Base-by-base conservation (phyloP, 2,113 vertebrate genomes). In the Phrynocephalus versicolor region DNA sequence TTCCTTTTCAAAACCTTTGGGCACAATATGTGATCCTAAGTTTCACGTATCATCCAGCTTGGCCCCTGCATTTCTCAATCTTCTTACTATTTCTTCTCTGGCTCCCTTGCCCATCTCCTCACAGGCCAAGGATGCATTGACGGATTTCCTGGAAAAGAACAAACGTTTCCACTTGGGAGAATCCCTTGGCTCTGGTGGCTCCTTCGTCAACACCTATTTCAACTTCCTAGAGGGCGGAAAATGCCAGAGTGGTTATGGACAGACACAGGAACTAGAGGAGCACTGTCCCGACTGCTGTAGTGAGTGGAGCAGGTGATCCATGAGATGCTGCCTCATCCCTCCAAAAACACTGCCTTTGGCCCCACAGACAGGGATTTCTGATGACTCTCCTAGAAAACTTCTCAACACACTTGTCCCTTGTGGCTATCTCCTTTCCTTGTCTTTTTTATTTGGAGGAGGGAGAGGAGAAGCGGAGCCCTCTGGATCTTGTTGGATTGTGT, bases 281-380 rank as follows among this genome's bases (percentile, higher is more conserved):
- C 27, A 2, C 83, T 85, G 83, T 58, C 83, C 75, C 75, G 64
- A 85, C 83, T 85, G 83, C 75, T 85, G 83, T 85, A 85, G 83
- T 85, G 83, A 78, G 75, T 85, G 75, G 76, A 76, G 83, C 83
- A 77, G 83, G 83, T 84, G 83, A 84, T 84, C 83, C 71, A 83
- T 74, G 58, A 74, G 81, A 57, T 74, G 58, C 57, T 83, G 70
- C 57, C 70, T n/a, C 70, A 62, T 64, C 81, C 71, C 27, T 73
- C 70, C 71, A 60, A 35, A 75, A 30, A 75, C 58, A 9, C 58
- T 45, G 60, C 62, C 60, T 76, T 65, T 76, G 72, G 39, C 30
- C n/a, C 41, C 41, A 76, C 41, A 65, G 39, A 30, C 37, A 35
- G 19, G 30, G 45, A 30, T 83, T n/a, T 64, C 72, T 79, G 16